Percentiles rank a stretch among this genome's conserved stretches.
Evolutionary conservation across 2,797 vertebrate species (phyloP).

Genomic region (Falco concolor): DNA sequence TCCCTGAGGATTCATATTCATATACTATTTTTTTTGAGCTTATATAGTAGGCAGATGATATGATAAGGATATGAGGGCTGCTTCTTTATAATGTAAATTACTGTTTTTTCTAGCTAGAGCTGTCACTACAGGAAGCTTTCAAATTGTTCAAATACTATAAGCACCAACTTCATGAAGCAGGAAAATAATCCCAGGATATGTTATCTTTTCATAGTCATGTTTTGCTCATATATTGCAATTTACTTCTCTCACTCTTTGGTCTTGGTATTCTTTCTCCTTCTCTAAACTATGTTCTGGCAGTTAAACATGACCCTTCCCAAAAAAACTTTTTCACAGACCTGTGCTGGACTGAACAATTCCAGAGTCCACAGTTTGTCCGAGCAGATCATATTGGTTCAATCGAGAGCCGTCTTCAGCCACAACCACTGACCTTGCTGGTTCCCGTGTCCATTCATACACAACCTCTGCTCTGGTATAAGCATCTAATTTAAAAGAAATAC

Average conservation of each 20-base stretch:
- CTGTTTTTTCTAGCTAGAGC: neutral
- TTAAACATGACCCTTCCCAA: neutral
- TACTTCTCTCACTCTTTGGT: neutral
- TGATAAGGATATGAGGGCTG: neutral
- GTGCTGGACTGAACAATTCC: constrained; percentile 97
- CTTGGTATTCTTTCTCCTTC: neutral
- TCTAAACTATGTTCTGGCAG: neutral
- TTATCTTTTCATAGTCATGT: neutral
- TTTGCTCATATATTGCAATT: neutral
- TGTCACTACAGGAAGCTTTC: neutral
- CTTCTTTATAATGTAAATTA: neutral
- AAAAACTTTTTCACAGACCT: constrained; percentile 73
- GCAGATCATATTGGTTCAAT: constrained; percentile 95
- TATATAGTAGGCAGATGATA: neutral
- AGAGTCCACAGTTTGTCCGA: constrained; percentile 93
- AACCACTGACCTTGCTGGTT: constrained; percentile 91
- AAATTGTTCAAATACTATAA: neutral
- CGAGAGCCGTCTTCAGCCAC: constrained; percentile 97
- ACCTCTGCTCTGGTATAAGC: constrained; percentile 96
- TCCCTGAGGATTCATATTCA: neutral
- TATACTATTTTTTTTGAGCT: neutral
- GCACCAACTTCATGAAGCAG: neutral
- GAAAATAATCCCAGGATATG: neutral
- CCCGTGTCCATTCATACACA: constrained; percentile 94
- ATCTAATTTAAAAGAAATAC: constrained; percentile 74